These are phyloP conservation scores for Phasia obesa DNA, from an alignment of 2,888 invertebrate genomes.

Conservation along the genomic window DNA sequence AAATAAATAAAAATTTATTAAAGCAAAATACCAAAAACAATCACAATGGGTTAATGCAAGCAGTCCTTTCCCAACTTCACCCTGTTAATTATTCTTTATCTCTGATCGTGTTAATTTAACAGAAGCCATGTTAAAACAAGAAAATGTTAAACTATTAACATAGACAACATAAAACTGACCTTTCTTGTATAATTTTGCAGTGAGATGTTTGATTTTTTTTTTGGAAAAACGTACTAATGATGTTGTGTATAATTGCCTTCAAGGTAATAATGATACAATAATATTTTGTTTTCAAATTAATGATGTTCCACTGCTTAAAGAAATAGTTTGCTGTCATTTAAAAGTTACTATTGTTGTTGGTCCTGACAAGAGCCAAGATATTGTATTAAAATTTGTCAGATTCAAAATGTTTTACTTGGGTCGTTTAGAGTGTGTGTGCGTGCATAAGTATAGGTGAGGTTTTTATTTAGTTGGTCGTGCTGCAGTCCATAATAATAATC, in stretches of 20 bases:
- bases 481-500: not conserved
- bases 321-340: conserved; percentile 31
- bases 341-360: conserved; percentile 47
- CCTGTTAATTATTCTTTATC: not conserved
- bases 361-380: not conserved
- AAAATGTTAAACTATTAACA: not conserved
- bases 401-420: not conserved
- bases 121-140: not conserved
- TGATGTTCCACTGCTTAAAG: conserved; percentile 15
- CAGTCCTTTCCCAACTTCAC: too few relatives aligned
- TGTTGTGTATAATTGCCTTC: conserved; percentile 6
- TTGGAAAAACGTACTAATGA: not conserved
- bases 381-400: conserved; percentile 18
- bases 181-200: conserved; percentile 18
- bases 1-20: too few relatives aligned
- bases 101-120: not conserved
- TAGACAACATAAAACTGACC: conserved; percentile 52
- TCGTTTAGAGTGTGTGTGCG: not conserved
- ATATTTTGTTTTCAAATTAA: not conserved
- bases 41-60: too few relatives aligned
- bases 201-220: not conserved
- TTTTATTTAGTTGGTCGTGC: not conserved
- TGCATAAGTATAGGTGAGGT: not conserved
- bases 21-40: too few relatives aligned
- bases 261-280: conserved; percentile 5